Percentiles rank a stretch among this genome's conserved stretches.
phyloP scores from a whole-genome alignment of 1,140 invertebrate species.

The Hyposmocoma kahamanoa region DNA sequence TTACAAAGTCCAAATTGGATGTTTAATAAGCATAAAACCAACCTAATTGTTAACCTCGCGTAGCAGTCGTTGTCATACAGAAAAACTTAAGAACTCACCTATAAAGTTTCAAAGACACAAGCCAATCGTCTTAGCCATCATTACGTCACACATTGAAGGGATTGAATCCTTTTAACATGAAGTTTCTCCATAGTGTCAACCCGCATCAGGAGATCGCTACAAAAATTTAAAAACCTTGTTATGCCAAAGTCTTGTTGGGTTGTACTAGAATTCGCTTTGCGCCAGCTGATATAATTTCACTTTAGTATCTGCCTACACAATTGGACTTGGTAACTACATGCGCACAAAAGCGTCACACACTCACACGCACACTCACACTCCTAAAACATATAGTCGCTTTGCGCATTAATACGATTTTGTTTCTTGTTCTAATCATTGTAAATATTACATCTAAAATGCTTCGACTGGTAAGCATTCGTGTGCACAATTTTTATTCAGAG shows the following conservation, averaged over 20 bases:
- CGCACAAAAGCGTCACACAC: too few relatives aligned
- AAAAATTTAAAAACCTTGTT: constrained; percentile 61
- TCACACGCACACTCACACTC: too few relatives aligned
- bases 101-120: constrained; percentile 24
- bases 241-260: constrained; percentile 33
- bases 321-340: constrained; percentile 60
- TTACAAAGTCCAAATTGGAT: constrained; percentile 20
- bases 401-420: too few relatives aligned
- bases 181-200: constrained; percentile 32
- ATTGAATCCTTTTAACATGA: constrained; percentile 17
- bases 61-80: constrained; percentile 10
- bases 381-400: too few relatives aligned
- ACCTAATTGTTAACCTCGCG: constrained; percentile 4
- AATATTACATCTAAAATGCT: too few relatives aligned
- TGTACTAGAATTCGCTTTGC: constrained; percentile 33
- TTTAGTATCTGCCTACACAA: neutral
- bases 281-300: constrained; percentile 21
- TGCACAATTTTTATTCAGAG: too few relatives aligned
- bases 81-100: constrained; percentile 35
- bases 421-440: too few relatives aligned
- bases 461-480: too few relatives aligned
- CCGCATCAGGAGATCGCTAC: constrained; percentile 56
- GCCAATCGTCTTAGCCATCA: constrained; percentile 24
- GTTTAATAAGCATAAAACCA: neutral
- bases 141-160: constrained; percentile 21